These are phyloP conservation scores for Alca torda DNA, from an alignment of 2,797 vertebrate genomes.

Conservation along the genomic window DNA sequence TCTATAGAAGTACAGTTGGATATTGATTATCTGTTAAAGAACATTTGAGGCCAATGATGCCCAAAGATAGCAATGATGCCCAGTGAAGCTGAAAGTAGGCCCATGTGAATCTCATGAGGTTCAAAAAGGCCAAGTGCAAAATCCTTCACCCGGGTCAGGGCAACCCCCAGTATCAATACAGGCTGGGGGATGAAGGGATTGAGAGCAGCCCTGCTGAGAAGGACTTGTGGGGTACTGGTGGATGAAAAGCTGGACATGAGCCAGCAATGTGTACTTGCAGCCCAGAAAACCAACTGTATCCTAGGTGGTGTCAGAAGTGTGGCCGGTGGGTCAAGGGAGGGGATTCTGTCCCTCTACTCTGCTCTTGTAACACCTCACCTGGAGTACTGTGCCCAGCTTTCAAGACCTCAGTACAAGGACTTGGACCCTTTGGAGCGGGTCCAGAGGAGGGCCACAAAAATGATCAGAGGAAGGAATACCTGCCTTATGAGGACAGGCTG, in stretches of 20 bases:
- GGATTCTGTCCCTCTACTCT: neutral
- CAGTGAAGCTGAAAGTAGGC: neutral
- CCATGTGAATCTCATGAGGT: neutral
- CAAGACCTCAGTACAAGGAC: neutral
- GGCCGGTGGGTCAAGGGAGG: too few species aligned
- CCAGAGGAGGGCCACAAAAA: neutral
- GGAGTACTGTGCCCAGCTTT: neutral
- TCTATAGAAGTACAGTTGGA: neutral
- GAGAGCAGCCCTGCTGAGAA: neutral
- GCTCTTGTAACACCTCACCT: neutral
- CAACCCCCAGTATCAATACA: neutral
- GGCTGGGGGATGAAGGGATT: neutral
- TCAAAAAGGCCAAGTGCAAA: neutral
- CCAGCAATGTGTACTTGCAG: fast-evolving
- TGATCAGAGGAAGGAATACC: neutral
- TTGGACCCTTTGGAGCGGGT: neutral
- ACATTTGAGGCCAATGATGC: neutral
- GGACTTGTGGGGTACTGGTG: neutral
- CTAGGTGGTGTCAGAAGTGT: neutral
- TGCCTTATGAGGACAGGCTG: neutral
- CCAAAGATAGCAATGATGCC: neutral
- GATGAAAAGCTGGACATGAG: neutral
- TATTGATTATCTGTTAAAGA: neutral
- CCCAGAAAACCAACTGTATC: fast-evolving
- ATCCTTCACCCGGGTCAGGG: neutral